A percentile compares a stretch with the other conserved stretches of the same genome.
phyloP scores from a whole-genome alignment of 1,140 invertebrate species.

The Saccostrea echinata region DNA sequence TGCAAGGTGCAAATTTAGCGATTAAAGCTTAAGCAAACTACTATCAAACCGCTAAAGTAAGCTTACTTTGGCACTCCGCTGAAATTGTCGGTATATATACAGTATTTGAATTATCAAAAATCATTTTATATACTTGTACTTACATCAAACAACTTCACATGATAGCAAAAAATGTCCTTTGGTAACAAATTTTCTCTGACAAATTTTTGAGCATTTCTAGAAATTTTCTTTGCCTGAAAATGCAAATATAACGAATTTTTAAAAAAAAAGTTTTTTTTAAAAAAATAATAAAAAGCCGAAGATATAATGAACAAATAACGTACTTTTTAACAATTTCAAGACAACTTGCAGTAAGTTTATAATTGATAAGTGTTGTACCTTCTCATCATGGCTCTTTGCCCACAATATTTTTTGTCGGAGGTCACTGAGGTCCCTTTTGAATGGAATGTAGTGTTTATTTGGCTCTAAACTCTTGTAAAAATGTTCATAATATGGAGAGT shows the following conservation, averaged over 20 bases:
- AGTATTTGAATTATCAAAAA: too few species aligned
- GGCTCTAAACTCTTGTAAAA: slow-evolving; percentile 91
- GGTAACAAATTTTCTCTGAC: slow-evolving; percentile 90
- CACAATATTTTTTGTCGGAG: slow-evolving; percentile 89
- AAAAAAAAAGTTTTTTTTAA: too few species aligned
- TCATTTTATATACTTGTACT: slow-evolving; percentile 35
- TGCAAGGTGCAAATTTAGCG: too few species aligned
- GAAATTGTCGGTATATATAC: too few species aligned
- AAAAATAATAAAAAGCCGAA: too few species aligned
- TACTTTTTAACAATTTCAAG: too few species aligned
- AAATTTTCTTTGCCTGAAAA: slow-evolving; percentile 85
- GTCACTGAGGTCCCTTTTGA: slow-evolving; percentile 90
- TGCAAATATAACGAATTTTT: slow-evolving; percentile 2
- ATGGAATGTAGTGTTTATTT: slow-evolving; percentile 90
- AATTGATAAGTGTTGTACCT: slow-evolving; percentile 75
- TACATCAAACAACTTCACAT: slow-evolving; percentile 87
- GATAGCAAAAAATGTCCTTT: slow-evolving; percentile 93
- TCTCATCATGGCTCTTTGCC: slow-evolving; percentile 89
- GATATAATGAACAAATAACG: too few species aligned
- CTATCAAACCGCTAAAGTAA: too few species aligned
- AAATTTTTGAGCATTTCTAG: slow-evolving; percentile 87
- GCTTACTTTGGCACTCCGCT: too few species aligned
- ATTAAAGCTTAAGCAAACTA: too few species aligned
- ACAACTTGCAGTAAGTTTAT: too few species aligned
- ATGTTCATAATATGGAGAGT: slow-evolving; percentile 96